phyloP scores from a whole-genome alignment of 2,113 vertebrate genomes.

The Psephotus haematonotus region DNA sequence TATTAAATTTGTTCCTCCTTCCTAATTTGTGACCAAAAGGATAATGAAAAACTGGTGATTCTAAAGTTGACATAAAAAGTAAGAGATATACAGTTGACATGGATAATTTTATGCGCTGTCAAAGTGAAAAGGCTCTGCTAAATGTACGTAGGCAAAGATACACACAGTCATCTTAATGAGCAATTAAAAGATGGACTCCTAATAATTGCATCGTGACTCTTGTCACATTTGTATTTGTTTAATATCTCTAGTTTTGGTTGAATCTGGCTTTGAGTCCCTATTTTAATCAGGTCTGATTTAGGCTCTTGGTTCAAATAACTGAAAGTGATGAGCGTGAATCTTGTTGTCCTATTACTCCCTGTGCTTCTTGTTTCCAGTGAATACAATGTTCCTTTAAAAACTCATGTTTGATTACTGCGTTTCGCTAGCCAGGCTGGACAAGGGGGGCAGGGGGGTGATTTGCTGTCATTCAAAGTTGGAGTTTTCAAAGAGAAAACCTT shows the following conservation, averaged over 20 bases:
- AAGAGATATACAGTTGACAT: not conserved
- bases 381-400: not conserved
- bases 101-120: constrained; percentile 53
- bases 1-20: constrained; percentile 51
- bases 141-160: constrained; percentile 15
- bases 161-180: constrained; percentile 25
- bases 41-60: constrained; percentile 44
- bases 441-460: not conserved
- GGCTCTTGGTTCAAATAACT: constrained; percentile 25
- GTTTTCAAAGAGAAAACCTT: not conserved
- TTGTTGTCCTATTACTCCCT: constrained; percentile 6
- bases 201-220: constrained; percentile 29
- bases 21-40: constrained; percentile 50
- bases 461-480: not conserved
- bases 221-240: constrained; percentile 59
- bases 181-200: constrained; percentile 50
- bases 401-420: not conserved
- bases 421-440: not conserved
- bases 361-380: not conserved
- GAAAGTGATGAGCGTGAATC: not conserved
- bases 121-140: constrained; percentile 43
- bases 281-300: constrained; percentile 40
- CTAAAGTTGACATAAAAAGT: constrained; percentile 7
- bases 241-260: not conserved
- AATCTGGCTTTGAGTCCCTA: not conserved